Evolutionary conservation across 2,113 vertebrate species (phyloP).

Genomic region (Cepphus grylle): DNA sequence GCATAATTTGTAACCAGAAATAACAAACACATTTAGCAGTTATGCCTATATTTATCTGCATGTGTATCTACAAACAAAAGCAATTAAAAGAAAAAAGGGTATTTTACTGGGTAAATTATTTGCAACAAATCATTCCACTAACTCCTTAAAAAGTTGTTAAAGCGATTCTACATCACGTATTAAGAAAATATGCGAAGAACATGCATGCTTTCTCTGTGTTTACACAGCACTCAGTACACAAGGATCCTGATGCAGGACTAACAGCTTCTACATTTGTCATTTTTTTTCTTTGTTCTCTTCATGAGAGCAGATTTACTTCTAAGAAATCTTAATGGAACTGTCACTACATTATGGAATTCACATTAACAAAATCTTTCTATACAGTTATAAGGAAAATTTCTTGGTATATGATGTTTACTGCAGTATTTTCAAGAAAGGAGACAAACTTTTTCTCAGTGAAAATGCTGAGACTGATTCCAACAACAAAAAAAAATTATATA

Average conservation of each 20-base stretch:
- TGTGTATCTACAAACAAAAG: background rate
- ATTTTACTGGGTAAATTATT: background rate
- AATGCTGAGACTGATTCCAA: background rate
- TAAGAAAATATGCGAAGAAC: slow-evolving; percentile 16
- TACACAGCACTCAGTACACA: background rate
- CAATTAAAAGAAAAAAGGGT: background rate
- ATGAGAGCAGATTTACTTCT: background rate
- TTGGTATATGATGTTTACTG: background rate
- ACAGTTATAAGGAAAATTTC: background rate
- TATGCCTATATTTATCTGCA: background rate
- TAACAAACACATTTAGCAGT: background rate
- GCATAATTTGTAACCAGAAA: background rate
- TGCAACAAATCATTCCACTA: background rate
- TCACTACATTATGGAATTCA: background rate
- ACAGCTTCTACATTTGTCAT: background rate
- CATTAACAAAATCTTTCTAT: background rate
- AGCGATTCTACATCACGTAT: background rate
- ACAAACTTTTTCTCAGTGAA: background rate
- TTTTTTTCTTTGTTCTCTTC: background rate
- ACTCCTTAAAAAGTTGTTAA: background rate
- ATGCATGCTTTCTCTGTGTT: background rate
- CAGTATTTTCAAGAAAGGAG: background rate
- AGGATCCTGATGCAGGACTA: background rate
- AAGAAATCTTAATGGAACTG: background rate
- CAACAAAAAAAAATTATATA: background rate